phyloP scores from a whole-genome alignment of 1,140 invertebrate species.

The Drosophila pruinosa region DNA sequence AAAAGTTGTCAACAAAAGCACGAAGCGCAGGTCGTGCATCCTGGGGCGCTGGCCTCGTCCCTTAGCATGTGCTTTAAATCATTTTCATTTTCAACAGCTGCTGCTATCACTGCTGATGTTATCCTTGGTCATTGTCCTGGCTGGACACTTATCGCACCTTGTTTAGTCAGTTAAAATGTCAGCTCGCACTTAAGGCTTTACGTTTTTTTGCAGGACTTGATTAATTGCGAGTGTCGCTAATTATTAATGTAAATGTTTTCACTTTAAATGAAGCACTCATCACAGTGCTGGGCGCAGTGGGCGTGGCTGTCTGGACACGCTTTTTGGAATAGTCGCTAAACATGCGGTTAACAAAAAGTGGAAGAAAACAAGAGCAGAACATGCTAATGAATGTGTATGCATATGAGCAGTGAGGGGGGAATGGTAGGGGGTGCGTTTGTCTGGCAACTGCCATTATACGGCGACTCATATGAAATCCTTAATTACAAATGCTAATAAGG shows the following conservation, averaged over 20 bases:
- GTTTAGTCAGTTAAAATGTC: slow-evolving; percentile 77
- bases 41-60: slow-evolving; percentile 15
- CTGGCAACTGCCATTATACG: slow-evolving; percentile 65
- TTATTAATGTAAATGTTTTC: slow-evolving; percentile 82
- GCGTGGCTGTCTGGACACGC: slow-evolving; percentile 42
- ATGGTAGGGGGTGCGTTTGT: slow-evolving; percentile 6
- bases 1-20: slow-evolving; percentile 28
- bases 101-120: slow-evolving; percentile 31
- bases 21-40: background rate
- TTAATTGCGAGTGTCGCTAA: slow-evolving; percentile 75
- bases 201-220: slow-evolving; percentile 35
- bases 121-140: slow-evolving; percentile 72
- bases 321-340: slow-evolving; percentile 61
- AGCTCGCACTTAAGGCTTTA: slow-evolving; percentile 31
- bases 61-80: slow-evolving; percentile 72
- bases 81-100: slow-evolving; percentile 79
- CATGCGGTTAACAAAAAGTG: slow-evolving; percentile 59
- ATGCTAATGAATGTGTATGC: background rate
- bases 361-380: background rate
- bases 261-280: slow-evolving; percentile 55
- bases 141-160: slow-evolving; percentile 76
- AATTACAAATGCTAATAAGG: slow-evolving; percentile 77
- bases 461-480: slow-evolving; percentile 61
- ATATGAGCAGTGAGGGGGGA: background rate
- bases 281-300: slow-evolving; percentile 3